A percentile compares a stretch with the other conserved stretches of the same genome.
These are phyloP conservation scores for Heliothis virescens DNA, from an alignment of 1,140 invertebrate genomes.

Conservation along the genomic window DNA sequence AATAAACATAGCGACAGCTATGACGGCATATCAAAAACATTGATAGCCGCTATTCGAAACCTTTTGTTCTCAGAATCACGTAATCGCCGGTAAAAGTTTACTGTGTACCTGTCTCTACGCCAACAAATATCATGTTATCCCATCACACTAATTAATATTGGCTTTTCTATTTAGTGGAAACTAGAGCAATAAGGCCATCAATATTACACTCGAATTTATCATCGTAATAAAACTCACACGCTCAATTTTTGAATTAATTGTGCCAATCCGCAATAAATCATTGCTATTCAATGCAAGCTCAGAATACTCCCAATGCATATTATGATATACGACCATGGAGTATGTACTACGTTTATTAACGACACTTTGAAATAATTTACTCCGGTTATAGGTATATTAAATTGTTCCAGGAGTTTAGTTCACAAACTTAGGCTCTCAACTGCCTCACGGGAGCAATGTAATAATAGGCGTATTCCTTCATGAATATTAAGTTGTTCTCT, in stretches of 20 bases:
- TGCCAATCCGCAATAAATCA: slow-evolving; percentile 27
- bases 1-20: too few relatives aligned
- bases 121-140: too few relatives aligned
- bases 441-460: slow-evolving; percentile 18
- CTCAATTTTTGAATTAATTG: slow-evolving; percentile 41
- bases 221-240: slow-evolving; percentile 37
- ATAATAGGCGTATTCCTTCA: slow-evolving; percentile 25
- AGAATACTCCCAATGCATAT: slow-evolving; percentile 21
- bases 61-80: too few relatives aligned
- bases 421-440: slow-evolving; percentile 16
- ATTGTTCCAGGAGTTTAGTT: slow-evolving; percentile 25
- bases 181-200: slow-evolving; percentile 4
- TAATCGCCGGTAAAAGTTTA: too few relatives aligned
- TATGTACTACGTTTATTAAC: slow-evolving; percentile 25
- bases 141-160: neutral
- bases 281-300: slow-evolving; percentile 31
- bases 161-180: slow-evolving; percentile 2
- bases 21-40: too few relatives aligned
- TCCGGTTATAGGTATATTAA: slow-evolving; percentile 41
- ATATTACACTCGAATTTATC: slow-evolving; percentile 18
- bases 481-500: slow-evolving; percentile 32
- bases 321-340: slow-evolving; percentile 31
- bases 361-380: slow-evolving; percentile 40
- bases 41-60: too few relatives aligned
- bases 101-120: too few relatives aligned